phyloP scores from a whole-genome alignment of 2,888 invertebrate species.

The Neoaliturus tenellus region DNA sequence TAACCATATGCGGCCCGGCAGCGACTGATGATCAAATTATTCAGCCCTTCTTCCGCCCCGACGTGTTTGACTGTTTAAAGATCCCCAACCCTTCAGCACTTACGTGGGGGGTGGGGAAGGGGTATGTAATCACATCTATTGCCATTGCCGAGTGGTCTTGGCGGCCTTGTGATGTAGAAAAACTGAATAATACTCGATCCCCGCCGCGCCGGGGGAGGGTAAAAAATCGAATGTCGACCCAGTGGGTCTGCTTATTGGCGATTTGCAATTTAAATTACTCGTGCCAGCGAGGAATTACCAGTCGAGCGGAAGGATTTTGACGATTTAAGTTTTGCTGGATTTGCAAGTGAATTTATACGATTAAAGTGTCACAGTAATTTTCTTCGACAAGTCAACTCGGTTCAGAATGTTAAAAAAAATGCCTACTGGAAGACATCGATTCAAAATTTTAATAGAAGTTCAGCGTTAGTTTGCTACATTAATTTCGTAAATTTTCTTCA shows the following conservation, averaged over 20 bases:
- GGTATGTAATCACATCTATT: neutral
- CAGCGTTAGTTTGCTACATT: no score
- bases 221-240: conserved; percentile 3
- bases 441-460: no score
- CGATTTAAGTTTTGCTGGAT: neutral
- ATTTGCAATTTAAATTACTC: neutral
- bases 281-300: neutral
- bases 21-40: conserved; percentile 11
- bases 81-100: neutral
- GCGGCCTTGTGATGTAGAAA: neutral
- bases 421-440: no score
- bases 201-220: neutral
- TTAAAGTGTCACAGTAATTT: no score
- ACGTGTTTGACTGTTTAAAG: conserved; percentile 22
- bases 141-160: neutral
- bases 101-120: neutral
- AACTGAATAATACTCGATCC: neutral
- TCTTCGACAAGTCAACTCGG: no score
- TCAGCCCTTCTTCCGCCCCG: conserved; percentile 2
- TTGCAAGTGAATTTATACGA: no score
- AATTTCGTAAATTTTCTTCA: no score
- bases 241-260: neutral
- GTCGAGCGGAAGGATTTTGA: neutral
- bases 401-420: no score
- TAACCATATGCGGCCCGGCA: neutral